Base-by-base conservation (phyloP, 2,797 vertebrate species). In the Crypturellus tataupa region DNA sequence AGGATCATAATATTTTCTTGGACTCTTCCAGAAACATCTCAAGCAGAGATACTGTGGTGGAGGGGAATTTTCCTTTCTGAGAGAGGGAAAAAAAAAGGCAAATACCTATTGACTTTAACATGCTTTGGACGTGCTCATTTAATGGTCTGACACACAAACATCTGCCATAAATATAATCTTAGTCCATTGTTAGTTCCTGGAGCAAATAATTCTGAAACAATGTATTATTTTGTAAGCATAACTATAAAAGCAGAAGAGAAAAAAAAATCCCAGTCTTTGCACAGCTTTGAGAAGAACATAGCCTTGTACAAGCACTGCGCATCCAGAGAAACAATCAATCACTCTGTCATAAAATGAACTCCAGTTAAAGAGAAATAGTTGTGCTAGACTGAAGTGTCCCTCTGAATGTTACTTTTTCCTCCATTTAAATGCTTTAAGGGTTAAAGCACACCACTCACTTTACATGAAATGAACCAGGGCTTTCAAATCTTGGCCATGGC, bases 391-490 rank as follows among this genome's bases (percentile, higher is more conserved):
- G 27, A 90, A 82, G 47, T 47, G 37, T 53, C 63, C 4, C 51
- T 78, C 62, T 80, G 33, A 79, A 69, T 64, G 35, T 55, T 75
- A 8, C 14, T 4, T 85, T 87, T 81, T 5, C 1, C 19, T 29
- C 58, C 72, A 76, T 75, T 94, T 96, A 91, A 82, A 88, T 72
- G 77, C 60, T 92, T 71, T 42, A 82, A 88, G 79, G 90, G 87
- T 96, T 96, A 94, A 94, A 94, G 78, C 80, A 90, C 47, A 72
- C 46, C 81, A 92, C 64, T 59, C 79, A 73, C 47, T 93, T 88
- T 90, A 65, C 11, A n/a, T 62, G 9, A 88, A 69, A 69, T 85
- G 94, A 94, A 92, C 92, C 69, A 12, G 78, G 25, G 71, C 92
- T 92, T 93, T 93, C 95, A 96, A 92, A 94, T 77, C 62, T 79